These are phyloP conservation scores for Apus apus DNA, from an alignment of 2,113 vertebrate species.

Conservation along the genomic window DNA sequence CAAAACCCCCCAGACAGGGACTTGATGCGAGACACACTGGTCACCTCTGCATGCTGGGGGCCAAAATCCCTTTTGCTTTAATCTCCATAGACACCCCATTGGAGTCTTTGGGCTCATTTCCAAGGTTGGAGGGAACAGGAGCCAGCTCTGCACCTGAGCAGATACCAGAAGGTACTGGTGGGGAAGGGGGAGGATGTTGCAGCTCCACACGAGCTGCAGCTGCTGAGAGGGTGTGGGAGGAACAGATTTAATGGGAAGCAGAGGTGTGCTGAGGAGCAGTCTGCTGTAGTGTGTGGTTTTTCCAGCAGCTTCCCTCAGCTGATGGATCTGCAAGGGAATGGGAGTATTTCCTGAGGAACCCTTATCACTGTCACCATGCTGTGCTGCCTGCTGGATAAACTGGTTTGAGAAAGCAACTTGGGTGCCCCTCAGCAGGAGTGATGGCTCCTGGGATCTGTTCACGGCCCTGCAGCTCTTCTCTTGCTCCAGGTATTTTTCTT, in stretches of 20 bases:
- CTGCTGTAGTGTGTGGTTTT: background rate
- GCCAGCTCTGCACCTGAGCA: background rate
- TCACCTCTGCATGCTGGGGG: background rate
- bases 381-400: background rate
- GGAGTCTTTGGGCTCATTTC: background rate
- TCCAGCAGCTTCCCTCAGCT: background rate
- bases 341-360: background rate
- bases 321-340: accelerated
- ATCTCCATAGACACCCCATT: background rate
- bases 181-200: background rate
- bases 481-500: background rate
- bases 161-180: accelerated
- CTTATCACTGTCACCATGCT: accelerated
- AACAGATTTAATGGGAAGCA: background rate
- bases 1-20: background rate
- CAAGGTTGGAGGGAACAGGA: background rate
- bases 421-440: background rate
- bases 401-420: background rate
- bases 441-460: background rate
- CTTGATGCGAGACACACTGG: background rate
- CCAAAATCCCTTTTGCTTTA: background rate
- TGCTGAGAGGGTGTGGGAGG: background rate
- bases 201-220: background rate
- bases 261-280: accelerated
- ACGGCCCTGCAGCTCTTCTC: background rate